Evolutionary conservation across 1,140 invertebrate species (phyloP).

Genomic region (Goniozus legneri): DNA sequence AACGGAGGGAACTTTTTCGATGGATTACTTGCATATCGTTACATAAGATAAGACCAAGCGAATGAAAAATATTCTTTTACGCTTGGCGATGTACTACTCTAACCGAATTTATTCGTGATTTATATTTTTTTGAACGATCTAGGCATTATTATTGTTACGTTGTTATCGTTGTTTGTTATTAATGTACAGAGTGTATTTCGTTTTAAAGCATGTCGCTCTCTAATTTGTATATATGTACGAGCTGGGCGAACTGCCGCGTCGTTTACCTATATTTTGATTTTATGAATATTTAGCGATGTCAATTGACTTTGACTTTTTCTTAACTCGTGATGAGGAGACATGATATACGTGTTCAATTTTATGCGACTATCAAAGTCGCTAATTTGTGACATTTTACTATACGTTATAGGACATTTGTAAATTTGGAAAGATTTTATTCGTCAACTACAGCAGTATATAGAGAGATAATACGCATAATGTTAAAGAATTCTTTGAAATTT

Average conservation of each 20-base stretch:
- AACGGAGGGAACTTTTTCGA: not conserved
- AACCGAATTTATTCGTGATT: not conserved
- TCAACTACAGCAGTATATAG: not conserved
- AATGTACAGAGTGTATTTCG: conserved; percentile 29
- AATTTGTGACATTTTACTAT: too few species aligned
- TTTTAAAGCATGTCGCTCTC: conserved; percentile 35
- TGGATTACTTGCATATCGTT: too few species aligned
- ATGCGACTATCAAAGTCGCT: too few species aligned
- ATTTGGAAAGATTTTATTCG: conserved; percentile 6
- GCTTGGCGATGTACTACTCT: not conserved
- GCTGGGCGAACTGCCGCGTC: too few species aligned
- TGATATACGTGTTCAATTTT: too few species aligned
- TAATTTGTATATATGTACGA: conserved; percentile 36
- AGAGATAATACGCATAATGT: conserved; percentile 7
- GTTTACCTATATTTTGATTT: too few species aligned
- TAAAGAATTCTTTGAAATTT: not conserved
- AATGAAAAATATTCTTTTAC: not conserved
- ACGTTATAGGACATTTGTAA: too few species aligned
- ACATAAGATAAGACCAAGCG: not conserved
- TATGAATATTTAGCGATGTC: too few species aligned
- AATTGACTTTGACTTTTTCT: too few species aligned
- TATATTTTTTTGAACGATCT: conserved; percentile 8
- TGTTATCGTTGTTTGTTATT: conserved; percentile 30
- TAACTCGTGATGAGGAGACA: too few species aligned
- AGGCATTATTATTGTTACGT: conserved; percentile 18